These are phyloP conservation scores for Sesia apiformis DNA, from an alignment of 2,888 invertebrate genomes.

Conservation along the genomic window DNA sequence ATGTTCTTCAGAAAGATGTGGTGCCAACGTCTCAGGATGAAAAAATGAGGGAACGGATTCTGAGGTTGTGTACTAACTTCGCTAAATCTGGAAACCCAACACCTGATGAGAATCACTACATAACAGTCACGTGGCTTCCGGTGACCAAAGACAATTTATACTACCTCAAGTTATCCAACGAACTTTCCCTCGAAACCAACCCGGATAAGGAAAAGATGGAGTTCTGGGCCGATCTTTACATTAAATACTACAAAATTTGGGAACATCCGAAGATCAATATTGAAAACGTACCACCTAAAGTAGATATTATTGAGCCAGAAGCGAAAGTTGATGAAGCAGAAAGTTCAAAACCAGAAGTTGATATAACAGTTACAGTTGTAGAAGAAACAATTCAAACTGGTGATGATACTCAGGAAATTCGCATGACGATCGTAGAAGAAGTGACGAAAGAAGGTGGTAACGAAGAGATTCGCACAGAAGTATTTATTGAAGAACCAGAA, in stretches of 20 bases:
- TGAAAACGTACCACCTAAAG: slow-evolving; percentile 14
- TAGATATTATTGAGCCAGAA: slow-evolving; percentile 12
- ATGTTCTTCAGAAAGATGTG: slow-evolving; percentile 36
- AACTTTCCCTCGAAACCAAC: slow-evolving; percentile 40
- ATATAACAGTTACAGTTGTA: slow-evolving; percentile 5
- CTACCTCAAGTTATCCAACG: slow-evolving; percentile 42
- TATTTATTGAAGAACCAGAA: slow-evolving; percentile 6
- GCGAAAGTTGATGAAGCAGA: too few species aligned
- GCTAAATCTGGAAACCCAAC: slow-evolving; percentile 65
- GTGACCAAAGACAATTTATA: slow-evolving; percentile 49
- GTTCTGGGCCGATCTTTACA: slow-evolving; percentile 56
- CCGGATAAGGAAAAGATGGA: slow-evolving; percentile 55
- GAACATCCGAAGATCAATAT: slow-evolving; percentile 32
- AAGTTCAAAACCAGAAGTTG: slow-evolving; percentile 12
- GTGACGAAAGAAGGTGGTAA: slow-evolving; percentile 8
- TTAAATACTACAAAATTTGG: slow-evolving; percentile 54
- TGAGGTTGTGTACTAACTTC: slow-evolving; percentile 63
- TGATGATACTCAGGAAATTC: background rate
- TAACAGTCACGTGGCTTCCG: slow-evolving; percentile 54
- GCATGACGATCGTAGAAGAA: slow-evolving; percentile 2
- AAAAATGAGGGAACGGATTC: slow-evolving; percentile 54
- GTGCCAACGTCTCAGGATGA: slow-evolving; percentile 44
- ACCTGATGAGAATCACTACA: slow-evolving; percentile 52
- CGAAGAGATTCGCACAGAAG: slow-evolving; percentile 1
- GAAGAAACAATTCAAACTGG: slow-evolving; percentile 8